Conservation (phyloP, 2,888 invertebrate species). For the Drosophila planitibia region DNA sequence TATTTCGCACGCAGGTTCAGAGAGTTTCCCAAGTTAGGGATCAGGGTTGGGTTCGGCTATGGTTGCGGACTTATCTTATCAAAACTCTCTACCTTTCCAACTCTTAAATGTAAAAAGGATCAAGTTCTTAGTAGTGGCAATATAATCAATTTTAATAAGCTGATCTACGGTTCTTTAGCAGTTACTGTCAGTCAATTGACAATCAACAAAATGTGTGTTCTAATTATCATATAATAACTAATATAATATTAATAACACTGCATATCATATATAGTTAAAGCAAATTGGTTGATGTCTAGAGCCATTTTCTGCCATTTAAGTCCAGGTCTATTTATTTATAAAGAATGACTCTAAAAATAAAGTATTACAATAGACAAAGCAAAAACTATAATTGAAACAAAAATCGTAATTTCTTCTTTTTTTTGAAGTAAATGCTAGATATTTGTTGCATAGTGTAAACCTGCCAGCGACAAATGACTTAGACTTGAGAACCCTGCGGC, state of each 20-base stretch:
- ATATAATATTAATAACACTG: background rate
- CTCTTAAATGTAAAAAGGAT: background rate
- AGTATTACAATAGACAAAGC: background rate
- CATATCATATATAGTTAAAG: background rate
- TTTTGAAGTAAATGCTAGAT: background rate
- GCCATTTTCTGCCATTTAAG: background rate
- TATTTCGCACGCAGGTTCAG: background rate
- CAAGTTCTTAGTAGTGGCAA: background rate
- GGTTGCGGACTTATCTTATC: background rate
- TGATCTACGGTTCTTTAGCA: background rate
- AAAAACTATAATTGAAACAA: background rate
- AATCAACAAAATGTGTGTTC: background rate
- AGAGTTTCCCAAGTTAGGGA: background rate
- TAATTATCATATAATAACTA: background rate
- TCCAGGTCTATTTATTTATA: background rate
- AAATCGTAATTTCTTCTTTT: background rate
- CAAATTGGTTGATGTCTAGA: background rate
- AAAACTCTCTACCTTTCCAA: background rate
- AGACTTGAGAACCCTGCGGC: conserved; percentile 9
- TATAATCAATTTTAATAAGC: background rate
- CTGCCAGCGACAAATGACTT: conserved; percentile 15
- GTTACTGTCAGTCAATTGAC: background rate
- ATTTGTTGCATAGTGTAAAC: background rate
- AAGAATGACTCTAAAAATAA: background rate
- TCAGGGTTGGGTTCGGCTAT: background rate